Evolutionary conservation across 2,888 invertebrate genomes (phyloP).

Genomic region (Euzetes globulus): DNA sequence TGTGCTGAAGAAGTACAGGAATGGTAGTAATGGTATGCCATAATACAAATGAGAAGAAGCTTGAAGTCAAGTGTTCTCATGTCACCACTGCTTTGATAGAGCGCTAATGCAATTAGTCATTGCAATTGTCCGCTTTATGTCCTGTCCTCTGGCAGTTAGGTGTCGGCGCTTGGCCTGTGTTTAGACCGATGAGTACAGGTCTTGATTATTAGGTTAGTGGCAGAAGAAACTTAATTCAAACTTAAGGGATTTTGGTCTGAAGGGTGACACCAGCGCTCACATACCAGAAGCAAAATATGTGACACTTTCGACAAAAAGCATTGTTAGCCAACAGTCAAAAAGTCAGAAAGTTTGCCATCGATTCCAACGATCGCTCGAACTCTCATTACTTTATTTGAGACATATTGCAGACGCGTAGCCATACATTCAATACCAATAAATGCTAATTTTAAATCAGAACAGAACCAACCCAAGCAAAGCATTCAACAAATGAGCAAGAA

Average conservation of each 20-base stretch:
- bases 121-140: not conserved
- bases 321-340: conserved; percentile 17
- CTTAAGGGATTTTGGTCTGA: conserved; percentile 4
- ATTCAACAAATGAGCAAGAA: too few species aligned
- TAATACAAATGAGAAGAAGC: conserved; percentile 24
- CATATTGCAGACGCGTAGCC: conserved; percentile 16
- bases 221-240: conserved; percentile 21
- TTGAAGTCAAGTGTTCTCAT: conserved; percentile 14
- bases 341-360: conserved; percentile 20
- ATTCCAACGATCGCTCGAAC: not conserved
- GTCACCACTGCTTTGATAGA: conserved; percentile 2
- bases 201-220: conserved; percentile 18
- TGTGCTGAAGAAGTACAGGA: not conserved
- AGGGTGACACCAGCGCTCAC: conserved; percentile 15
- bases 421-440: not conserved
- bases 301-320: conserved; percentile 2
- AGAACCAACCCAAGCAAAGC: too few species aligned
- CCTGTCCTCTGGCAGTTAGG: conserved; percentile 18
- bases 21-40: not conserved
- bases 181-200: not conserved
- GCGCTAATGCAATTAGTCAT: conserved; percentile 9
- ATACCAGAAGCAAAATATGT: not conserved
- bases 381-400: conserved; percentile 3
- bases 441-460: too few species aligned
- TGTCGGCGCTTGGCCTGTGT: not conserved